phyloP scores from a whole-genome alignment of 2,797 vertebrate species.

The Choloepus didactylus region DNA sequence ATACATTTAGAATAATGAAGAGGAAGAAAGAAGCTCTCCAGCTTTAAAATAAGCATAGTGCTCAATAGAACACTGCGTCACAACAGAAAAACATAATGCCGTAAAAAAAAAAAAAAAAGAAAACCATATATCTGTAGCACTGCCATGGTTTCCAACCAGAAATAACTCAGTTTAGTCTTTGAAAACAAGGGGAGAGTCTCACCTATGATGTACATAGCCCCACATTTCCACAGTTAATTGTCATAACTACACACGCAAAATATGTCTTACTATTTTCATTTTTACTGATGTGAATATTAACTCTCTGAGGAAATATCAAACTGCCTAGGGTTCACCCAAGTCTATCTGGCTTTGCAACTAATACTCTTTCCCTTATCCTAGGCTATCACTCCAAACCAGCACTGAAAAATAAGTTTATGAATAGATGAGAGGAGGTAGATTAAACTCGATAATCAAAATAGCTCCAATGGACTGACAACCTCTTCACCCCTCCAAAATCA shows the following conservation, averaged over 20 bases:
- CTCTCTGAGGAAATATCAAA: background rate
- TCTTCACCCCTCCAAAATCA: background rate
- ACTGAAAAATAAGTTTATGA: conserved; percentile 50
- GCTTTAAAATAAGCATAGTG: background rate
- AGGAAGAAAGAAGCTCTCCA: background rate
- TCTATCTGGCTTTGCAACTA: background rate
- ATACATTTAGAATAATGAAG: conserved; percentile 53
- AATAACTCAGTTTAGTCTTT: conserved; percentile 2
- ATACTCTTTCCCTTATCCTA: background rate
- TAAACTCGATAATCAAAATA: background rate
- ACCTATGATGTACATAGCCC: background rate
- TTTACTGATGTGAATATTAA: conserved; percentile 36
- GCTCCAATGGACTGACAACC: background rate
- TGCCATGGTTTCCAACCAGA: conserved; percentile 22
- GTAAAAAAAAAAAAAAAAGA: background rate
- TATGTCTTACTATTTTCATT: conserved; percentile 29
- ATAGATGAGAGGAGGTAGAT: background rate
- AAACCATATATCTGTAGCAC: background rate
- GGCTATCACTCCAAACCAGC: background rate
- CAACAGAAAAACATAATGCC: background rate
- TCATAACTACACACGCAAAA: background rate
- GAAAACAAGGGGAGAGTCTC: conserved; percentile 43
- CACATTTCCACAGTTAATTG: background rate
- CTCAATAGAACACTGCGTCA: background rate
- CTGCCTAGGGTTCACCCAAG: background rate